Percentiles rank a stretch among this genome's conserved stretches.
These are phyloP conservation scores for Vespertilio murinus DNA, from an alignment of 2,797 vertebrate genomes.

Conservation along the genomic window DNA sequence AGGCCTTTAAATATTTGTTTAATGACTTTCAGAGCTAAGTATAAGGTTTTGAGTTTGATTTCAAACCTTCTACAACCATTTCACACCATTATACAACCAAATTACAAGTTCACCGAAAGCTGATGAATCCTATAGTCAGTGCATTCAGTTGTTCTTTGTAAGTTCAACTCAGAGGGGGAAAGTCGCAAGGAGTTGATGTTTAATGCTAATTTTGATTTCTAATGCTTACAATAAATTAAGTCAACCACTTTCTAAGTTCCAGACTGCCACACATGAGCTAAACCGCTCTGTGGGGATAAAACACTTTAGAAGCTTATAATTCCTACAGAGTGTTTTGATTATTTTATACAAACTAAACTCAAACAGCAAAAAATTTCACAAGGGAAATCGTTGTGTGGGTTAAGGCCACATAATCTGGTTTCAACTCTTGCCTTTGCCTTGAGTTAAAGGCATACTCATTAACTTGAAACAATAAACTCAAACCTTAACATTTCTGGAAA, in stretches of 20 bases:
- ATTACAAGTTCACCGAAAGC: slow-evolving; percentile 55
- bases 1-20: background rate
- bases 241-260: slow-evolving; percentile 69
- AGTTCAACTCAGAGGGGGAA: background rate
- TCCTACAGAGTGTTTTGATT: slow-evolving; percentile 79
- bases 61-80: slow-evolving; percentile 49
- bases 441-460: slow-evolving; percentile 72
- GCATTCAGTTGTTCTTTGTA: background rate
- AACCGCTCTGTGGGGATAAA: slow-evolving; percentile 71
- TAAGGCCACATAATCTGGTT: slow-evolving; percentile 71
- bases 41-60: slow-evolving; percentile 38
- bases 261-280: slow-evolving; percentile 65
- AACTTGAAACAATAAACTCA: slow-evolving; percentile 76
- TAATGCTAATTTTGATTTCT: slow-evolving; percentile 76
- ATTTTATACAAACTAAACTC: slow-evolving; percentile 78
- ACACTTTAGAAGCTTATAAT: slow-evolving; percentile 76
- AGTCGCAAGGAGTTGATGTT: slow-evolving; percentile 63
- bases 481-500: slow-evolving; percentile 56
- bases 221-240: slow-evolving; percentile 74
- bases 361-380: slow-evolving; percentile 63
- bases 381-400: slow-evolving; percentile 69
- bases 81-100: background rate
- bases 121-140: background rate
- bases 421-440: slow-evolving; percentile 70
- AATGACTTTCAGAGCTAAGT: slow-evolving; percentile 50